Evolutionary conservation across 2,797 vertebrate species (phyloP).

Genomic region (Sitta carolinensis): DNA sequence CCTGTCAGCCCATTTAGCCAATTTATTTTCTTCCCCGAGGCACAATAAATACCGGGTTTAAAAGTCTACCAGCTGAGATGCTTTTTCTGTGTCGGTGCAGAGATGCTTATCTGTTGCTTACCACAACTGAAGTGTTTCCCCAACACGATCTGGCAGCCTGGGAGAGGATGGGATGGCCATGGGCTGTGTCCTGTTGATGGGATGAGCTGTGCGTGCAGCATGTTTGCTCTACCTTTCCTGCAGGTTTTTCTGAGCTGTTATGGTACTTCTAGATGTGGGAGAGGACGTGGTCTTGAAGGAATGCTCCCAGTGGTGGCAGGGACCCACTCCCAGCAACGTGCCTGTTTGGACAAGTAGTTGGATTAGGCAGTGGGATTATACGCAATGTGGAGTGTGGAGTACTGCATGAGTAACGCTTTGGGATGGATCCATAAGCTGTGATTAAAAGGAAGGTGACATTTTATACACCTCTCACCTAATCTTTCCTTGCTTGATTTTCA

Average conservation of each 20-base stretch:
- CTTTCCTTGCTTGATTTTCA: neutral
- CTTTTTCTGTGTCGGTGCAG: neutral
- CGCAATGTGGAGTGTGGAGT: neutral
- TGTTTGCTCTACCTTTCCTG: neutral
- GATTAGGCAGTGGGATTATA: constrained; percentile 51
- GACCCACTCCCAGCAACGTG: neutral
- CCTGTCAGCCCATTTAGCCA: neutral
- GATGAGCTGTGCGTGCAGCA: neutral
- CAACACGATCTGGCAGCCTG: neutral
- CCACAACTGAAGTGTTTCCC: constrained; percentile 21
- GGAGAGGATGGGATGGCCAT: neutral
- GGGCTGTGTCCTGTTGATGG: neutral
- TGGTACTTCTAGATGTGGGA: neutral
- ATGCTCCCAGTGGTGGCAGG: neutral
- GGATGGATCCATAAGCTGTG: constrained; percentile 25
- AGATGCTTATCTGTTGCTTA: constrained; percentile 37
- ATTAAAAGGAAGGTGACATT: constrained; percentile 59
- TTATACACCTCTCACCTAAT: neutral
- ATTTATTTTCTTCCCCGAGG: constrained; percentile 1
- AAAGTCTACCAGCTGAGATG: constrained; percentile 32
- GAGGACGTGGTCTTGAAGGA: neutral
- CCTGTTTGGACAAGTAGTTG: constrained; percentile 15
- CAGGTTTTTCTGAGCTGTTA: neutral
- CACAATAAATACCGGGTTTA: neutral
- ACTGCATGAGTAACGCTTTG: neutral